These are phyloP conservation scores for Troides helena DNA, from an alignment of 2,888 invertebrate genomes.

Conservation along the genomic window DNA sequence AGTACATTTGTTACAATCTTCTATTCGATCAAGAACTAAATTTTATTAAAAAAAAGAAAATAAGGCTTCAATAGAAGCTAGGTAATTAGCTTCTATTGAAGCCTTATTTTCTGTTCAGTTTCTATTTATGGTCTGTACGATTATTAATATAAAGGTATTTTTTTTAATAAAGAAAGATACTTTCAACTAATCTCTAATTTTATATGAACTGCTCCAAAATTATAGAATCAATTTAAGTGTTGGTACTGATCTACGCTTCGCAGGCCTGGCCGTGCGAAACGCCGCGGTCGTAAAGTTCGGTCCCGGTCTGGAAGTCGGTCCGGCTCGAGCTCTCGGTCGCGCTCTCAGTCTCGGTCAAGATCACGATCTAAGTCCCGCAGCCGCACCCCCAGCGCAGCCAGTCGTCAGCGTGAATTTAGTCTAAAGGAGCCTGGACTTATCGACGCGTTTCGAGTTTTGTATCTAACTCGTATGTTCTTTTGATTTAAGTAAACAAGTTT, in stretches of 20 bases:
- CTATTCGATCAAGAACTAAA: no score
- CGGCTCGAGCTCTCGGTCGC: conserved; percentile 34
- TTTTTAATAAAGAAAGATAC: no score
- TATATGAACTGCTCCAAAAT: no score
- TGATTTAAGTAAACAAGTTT: neutral
- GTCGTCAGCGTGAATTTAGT: conserved; percentile 45
- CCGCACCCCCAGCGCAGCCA: conserved; percentile 42
- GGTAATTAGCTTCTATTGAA: no score
- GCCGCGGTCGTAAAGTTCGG: conserved; percentile 43
- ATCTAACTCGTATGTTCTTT: conserved; percentile 58
- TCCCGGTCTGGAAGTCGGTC: conserved; percentile 39
- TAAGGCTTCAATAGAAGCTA: no score
- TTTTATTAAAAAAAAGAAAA: no score
- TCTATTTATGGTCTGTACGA: no score
- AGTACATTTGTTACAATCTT: no score
- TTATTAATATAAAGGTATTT: no score
- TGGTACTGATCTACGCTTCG: conserved; percentile 6
- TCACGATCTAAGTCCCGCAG: conserved; percentile 39
- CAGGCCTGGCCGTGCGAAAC: conserved; percentile 54
- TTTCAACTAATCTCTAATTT: no score
- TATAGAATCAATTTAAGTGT: no score
- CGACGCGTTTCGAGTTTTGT: conserved; percentile 69
- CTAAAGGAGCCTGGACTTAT: conserved; percentile 59
- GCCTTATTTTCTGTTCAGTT: no score
- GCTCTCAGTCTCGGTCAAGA: conserved; percentile 40